Conservation (phyloP, 92 coral and sea anemone genomes). For the Palythoa caribaeorum region DNA sequence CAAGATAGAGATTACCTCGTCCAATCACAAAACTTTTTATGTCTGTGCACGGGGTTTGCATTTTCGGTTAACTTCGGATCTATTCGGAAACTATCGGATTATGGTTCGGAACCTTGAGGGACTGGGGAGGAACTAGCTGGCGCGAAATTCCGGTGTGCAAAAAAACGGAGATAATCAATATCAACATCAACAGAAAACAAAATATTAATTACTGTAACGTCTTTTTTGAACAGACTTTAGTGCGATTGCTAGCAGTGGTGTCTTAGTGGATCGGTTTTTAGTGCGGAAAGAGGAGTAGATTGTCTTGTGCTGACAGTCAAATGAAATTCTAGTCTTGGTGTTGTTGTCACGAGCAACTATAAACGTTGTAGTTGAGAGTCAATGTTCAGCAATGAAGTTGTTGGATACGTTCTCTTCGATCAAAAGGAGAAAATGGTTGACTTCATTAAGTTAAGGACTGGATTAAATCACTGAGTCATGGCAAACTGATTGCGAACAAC, state of each 20-base stretch:
- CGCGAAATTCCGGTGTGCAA: constrained; percentile 48
- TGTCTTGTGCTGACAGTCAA: neutral
- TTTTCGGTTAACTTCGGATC: neutral
- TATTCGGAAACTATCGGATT: constrained; percentile 26
- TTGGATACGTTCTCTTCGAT: neutral
- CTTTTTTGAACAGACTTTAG: neutral
- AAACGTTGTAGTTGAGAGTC: neutral
- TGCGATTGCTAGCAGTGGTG: neutral
- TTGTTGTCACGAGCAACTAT: constrained; percentile 32
- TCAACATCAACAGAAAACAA: neutral
- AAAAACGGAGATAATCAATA: neutral
- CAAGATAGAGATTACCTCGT: neutral
- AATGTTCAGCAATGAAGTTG: neutral
- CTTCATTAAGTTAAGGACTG: neutral
- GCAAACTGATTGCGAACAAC: neutral
- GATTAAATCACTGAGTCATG: neutral
- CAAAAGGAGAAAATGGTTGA: neutral
- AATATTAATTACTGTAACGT: neutral
- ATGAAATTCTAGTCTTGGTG: neutral
- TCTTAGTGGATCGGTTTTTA: neutral
- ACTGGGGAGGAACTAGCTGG: constrained; percentile 37
- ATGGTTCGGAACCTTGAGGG: neutral
- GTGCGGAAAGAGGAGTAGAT: neutral
- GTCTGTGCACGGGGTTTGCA: neutral
- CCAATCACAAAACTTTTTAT: neutral